Evolutionary conservation across 2,888 invertebrate species (phyloP), one percentile per base, ranked within the genome.

Genomic region (Dicranocentrus wangi): DNA sequence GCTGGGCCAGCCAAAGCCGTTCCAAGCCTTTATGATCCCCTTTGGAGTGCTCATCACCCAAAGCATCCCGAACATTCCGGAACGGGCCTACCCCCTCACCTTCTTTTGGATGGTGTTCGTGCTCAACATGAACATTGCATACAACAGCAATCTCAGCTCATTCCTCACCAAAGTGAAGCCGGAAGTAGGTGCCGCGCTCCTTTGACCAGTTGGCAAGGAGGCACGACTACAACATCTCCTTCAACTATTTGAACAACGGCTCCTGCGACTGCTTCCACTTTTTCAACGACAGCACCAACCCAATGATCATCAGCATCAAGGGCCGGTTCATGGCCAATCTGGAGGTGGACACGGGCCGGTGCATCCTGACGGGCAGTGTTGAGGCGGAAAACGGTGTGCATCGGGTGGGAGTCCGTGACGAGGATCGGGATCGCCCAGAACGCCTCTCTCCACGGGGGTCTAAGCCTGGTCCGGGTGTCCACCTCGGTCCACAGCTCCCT

Each of bases 361-460:
- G 84, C 43, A 79, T 84, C 10, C n/a, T 84, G n/a, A 23, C 65
- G 55, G 19, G 70, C 84, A 2, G 47, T 79, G 7, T 2, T 84
- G 3, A 47, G 72, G 27, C 5, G 19, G 10, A 82, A 73, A 39
- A 60, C 27, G 23, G 82, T 73, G 15, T 84, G 84, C 28, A 75
- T 84, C 28, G 84, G 82, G 1, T 84, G 84, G 84, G 69, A 60
- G 21, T 81, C 81, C 25, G 84, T 84, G 7, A 82, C 80, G 7
- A 63, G 39, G 42, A 81, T 81, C 28, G 82, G 82, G 1, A 73
- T 82, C 15, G 84, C 73, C 7, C 69, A 69, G 25, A 84, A 84
- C 55, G 82, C 79, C 5, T 75, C 81, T 5, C 51, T 84, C 1
- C 81, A 81, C 27, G 42, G 53, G 2, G 81, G 82, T 23, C 32